Percentiles rank a stretch among this genome's conserved stretches.
phyloP scores from a whole-genome alignment of 2,797 vertebrate species.

The Dendrocincla fuliginosa region DNA sequence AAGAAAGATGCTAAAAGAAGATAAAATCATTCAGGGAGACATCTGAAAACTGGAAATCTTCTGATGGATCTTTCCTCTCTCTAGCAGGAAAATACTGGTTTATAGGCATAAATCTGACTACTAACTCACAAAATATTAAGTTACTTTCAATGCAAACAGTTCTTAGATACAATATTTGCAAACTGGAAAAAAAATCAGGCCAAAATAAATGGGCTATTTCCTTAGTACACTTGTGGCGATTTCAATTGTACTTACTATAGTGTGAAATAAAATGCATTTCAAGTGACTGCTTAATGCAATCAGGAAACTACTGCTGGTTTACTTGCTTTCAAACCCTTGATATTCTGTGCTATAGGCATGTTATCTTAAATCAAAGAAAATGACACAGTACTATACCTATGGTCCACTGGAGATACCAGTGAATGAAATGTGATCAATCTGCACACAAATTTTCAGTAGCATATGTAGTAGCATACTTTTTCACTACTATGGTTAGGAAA shows the following conservation, averaged over 20 bases:
- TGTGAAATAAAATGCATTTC: conserved; percentile 13
- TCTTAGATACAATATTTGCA: not conserved
- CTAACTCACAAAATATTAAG: not conserved
- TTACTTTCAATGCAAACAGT: not conserved
- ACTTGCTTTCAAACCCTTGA: not conserved
- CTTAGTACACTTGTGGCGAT: not conserved
- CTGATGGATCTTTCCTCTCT: not conserved
- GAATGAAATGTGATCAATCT: not conserved
- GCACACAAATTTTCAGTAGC: not conserved
- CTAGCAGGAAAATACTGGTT: not conserved
- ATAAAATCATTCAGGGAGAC: not conserved
- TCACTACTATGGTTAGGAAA: not conserved
- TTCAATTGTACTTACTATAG: not conserved
- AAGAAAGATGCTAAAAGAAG: not conserved
- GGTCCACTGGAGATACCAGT: not conserved
- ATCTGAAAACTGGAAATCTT: not conserved
- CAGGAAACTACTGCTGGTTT: not conserved
- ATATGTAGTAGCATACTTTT: not conserved
- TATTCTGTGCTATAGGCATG: not conserved
- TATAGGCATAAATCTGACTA: not conserved
- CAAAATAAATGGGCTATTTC: not conserved
- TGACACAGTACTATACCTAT: accelerated
- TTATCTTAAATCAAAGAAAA: not conserved
- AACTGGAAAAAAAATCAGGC: not conserved
- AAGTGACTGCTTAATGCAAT: not conserved